Conservation (phyloP, 2,888 invertebrate species). For the Troilus luridus region DNA sequence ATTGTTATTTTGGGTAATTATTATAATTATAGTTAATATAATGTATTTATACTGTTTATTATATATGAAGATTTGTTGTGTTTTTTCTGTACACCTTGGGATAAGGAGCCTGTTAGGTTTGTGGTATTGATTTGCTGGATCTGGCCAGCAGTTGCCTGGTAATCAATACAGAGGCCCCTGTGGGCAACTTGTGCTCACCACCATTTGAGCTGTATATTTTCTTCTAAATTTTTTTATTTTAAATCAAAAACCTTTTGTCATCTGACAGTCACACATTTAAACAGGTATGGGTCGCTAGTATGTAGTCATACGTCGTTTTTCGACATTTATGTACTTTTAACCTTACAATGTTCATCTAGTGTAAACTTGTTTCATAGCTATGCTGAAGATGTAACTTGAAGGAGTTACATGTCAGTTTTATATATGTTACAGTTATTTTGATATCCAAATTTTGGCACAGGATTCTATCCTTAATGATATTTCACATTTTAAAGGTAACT, state of each 20-base stretch:
- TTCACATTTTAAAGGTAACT: not conserved
- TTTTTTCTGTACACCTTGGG: conserved; percentile 33
- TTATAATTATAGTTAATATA: not conserved
- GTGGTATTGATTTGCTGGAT: conserved; percentile 59
- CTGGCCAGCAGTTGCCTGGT: conserved; percentile 5
- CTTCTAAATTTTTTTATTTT: conserved; percentile 16
- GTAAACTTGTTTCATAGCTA: not conserved
- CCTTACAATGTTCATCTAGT: not conserved
- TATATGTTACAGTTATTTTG: not conserved
- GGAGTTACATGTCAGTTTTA: not conserved
- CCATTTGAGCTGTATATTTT: not conserved
- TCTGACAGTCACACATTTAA: conserved; percentile 20
- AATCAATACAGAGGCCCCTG: conserved; percentile 52
- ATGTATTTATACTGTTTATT: not conserved
- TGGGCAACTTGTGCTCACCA: conserved; percentile 37
- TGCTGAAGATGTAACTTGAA: too few species aligned
- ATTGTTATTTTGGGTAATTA: not conserved
- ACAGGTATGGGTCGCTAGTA: not conserved
- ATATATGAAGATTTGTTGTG: not conserved
- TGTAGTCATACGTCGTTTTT: not conserved
- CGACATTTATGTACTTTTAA: not conserved
- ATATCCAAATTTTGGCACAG: not conserved
- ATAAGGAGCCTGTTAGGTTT: not conserved
- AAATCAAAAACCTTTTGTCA: not conserved
- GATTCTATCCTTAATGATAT: not conserved